Base-by-base conservation (phyloP, 1,140 invertebrate species). In the Mizuhopecten yessoensis region DNA sequence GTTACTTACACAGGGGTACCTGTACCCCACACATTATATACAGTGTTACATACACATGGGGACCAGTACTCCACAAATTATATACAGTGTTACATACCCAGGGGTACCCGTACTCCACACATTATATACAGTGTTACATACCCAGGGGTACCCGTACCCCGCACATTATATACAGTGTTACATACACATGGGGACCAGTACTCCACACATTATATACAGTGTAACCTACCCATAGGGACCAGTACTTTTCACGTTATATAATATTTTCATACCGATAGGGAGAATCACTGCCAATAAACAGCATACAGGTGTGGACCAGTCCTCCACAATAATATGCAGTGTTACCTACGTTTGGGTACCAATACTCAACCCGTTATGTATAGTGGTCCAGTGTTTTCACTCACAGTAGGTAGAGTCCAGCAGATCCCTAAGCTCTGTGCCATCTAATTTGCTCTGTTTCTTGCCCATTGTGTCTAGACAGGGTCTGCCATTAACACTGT, bases 371-470 rank as follows among this genome's bases (percentile, higher is more conserved):
- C 7, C 45, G 13, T 39, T 39, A 39, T 39, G 13, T 5, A 29
- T 13, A 75, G 11, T 10, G 20, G n/a, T n/a, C 13, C n/a, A n/a
- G 11, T n/a, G 5, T 75, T 29, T 75, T 29, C 29, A 75, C 57
- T 75, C 29, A 75, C 57, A 75, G 29, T 75, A 75, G n/a, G 57
- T 75, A 75, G 57, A 75, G 5, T 75, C 57, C 57, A 75, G 11
- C 23, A 75, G 57, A 11, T 75, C 57, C n/a, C 23, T 75, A 9
- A 75, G 57, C n/a, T 75, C 57, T 29, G 57, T 75, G 5, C 57
- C 57, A n/a, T 75, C 57, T 75, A 75, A 75, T n/a, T 75, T 75
- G 57, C 57, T 75, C 57, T 75, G 57, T 75, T 75, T 75, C 57
- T 75, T 75, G 57, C 57, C 57, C 57, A 75, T 75, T n/a, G 9